A percentile compares a stretch with the other conserved stretches of the same genome.
Evolutionary conservation across 2,113 vertebrate genomes (phyloP).

Genomic region (Anser cygnoides): DNA sequence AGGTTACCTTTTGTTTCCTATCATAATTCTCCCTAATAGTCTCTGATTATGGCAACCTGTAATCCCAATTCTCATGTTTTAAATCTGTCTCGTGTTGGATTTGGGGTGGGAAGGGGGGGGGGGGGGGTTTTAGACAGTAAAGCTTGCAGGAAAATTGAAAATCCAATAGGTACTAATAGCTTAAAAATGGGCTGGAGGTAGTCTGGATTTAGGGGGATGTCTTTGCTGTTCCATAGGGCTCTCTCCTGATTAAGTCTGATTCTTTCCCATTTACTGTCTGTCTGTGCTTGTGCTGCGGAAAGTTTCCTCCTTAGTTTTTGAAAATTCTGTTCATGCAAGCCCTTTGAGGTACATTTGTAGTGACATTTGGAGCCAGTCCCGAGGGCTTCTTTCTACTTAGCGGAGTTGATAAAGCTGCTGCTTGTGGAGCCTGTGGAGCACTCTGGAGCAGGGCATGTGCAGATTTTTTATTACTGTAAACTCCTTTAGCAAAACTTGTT

Average conservation of each 20-base stretch:
- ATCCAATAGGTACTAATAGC: background rate
- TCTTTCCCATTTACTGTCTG: background rate
- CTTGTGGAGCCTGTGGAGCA: background rate
- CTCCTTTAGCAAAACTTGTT: background rate
- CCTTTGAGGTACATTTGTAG: slow-evolving; percentile 6
- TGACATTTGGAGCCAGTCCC: slow-evolving; percentile 21
- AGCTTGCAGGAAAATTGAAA: background rate
- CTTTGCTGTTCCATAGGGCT: background rate
- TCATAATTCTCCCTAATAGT: background rate
- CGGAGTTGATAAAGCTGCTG: background rate
- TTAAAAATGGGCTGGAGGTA: background rate
- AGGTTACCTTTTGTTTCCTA: slow-evolving; percentile 19
- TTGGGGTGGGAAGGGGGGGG: background rate
- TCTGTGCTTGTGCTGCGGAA: background rate
- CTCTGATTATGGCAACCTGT: background rate
- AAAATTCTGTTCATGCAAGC: background rate
- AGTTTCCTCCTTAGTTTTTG: slow-evolving; percentile 2
- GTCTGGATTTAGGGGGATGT: background rate
- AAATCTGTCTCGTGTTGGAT: background rate
- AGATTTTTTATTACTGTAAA: background rate
- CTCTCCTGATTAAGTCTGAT: background rate
- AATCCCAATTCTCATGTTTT: background rate
- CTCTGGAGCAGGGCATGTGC: background rate
- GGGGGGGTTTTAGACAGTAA: background rate
- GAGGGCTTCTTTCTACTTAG: slow-evolving; percentile 4